phyloP scores from a whole-genome alignment of 2,888 invertebrate genomes.

The Busseola fusca region DNA sequence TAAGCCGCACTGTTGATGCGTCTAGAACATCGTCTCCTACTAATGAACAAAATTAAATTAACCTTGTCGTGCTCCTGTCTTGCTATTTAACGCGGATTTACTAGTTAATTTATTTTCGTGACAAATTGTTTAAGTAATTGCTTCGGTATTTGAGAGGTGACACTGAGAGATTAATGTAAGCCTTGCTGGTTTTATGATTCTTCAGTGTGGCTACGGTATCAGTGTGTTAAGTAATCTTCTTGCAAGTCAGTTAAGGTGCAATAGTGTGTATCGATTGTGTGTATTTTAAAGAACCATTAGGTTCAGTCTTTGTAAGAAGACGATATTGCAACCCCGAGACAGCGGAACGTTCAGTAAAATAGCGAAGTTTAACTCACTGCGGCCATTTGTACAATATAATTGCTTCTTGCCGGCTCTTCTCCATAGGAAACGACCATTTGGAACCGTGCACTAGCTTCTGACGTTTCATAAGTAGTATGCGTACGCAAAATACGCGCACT shows the following conservation, averaged over 20 bases:
- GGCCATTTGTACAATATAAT: constrained; percentile 2
- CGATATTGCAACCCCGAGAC: constrained; percentile 4
- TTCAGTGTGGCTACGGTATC: background rate
- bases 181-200: background rate
- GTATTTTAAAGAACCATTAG: too few species aligned
- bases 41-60: constrained; percentile 56
- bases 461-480: too few species aligned
- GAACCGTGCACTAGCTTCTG: too few species aligned
- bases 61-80: constrained; percentile 4
- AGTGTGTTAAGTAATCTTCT: background rate
- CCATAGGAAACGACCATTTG: too few species aligned
- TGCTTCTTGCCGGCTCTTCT: too few species aligned
- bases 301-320: constrained; percentile 6
- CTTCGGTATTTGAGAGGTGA: background rate
- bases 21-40: constrained; percentile 38
- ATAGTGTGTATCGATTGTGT: background rate
- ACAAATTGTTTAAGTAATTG: constrained; percentile 19
- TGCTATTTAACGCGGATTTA: constrained; percentile 1
- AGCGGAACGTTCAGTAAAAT: background rate
- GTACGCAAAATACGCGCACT: too few species aligned
- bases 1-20: background rate
- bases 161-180: background rate
- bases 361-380: constrained; percentile 4
- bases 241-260: background rate
- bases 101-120: background rate